A percentile compares a stretch with the other conserved stretches of the same genome.
phyloP scores from a whole-genome alignment of 2,888 invertebrate species.

The Thelaira solivaga region DNA sequence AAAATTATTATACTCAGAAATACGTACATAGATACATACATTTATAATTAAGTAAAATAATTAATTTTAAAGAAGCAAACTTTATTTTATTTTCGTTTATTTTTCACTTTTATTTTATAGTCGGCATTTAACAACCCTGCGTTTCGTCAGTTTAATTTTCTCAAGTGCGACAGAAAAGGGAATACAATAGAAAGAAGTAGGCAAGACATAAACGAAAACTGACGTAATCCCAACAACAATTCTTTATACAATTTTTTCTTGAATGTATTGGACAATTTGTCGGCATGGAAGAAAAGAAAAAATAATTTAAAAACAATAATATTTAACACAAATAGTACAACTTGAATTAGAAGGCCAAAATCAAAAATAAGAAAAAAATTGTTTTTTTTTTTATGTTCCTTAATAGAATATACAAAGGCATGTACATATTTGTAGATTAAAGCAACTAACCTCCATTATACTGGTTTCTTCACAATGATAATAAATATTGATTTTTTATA shows the following conservation, averaged over 20 bases:
- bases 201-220: constrained; percentile 55
- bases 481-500: neutral
- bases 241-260: constrained; percentile 28
- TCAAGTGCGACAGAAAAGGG: constrained; percentile 52
- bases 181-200: constrained; percentile 5
- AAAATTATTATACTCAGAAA: no score
- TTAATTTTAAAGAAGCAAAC: no score
- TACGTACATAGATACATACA: no score
- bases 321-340: neutral
- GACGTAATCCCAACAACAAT: constrained; percentile 64
- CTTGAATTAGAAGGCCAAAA: constrained; percentile 20
- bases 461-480: no score
- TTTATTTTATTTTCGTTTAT: no score
- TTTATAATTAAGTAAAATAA: no score
- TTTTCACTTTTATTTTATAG: no score
- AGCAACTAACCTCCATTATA: constrained; percentile 48
- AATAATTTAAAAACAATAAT: neutral
- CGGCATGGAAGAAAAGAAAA: constrained; percentile 24
- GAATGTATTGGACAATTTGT: constrained; percentile 49
- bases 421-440: neutral
- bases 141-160: no score
- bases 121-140: no score
- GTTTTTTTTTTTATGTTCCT: neutral
- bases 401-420: neutral
- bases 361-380: neutral